Evolutionary conservation across 2,113 vertebrate species (phyloP).

Genomic region (Pteruthius melanotis): DNA sequence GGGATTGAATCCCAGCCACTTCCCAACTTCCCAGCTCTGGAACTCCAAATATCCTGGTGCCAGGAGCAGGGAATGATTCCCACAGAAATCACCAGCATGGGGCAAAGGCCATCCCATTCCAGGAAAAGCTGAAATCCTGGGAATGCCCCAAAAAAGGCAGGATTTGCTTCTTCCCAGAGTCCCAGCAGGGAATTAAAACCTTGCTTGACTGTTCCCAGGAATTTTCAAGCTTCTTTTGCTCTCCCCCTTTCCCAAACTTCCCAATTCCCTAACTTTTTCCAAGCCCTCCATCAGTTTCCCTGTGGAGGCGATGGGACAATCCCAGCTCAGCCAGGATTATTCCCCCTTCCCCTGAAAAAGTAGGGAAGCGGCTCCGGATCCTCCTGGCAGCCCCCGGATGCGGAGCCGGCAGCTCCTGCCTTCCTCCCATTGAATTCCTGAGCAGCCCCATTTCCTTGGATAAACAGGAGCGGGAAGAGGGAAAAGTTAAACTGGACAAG

Average conservation of each 20-base stretch:
- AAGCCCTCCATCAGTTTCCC: neutral
- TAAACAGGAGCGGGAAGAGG: neutral
- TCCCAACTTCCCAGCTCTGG: neutral
- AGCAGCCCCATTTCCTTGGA: neutral
- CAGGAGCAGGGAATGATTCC: neutral
- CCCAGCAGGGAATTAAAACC: neutral
- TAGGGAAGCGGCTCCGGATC: neutral
- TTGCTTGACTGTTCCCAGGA: neutral
- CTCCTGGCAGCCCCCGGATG: neutral
- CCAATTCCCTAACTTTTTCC: neutral
- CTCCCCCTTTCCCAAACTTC: neutral
- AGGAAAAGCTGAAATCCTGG: neutral
- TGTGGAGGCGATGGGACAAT: neutral
- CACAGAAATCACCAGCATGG: fast-evolving
- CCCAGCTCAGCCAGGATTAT: neutral
- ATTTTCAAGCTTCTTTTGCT: neutral
- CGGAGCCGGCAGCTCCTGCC: neutral
- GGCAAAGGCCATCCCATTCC: neutral
- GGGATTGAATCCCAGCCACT: neutral
- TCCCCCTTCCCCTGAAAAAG: neutral
- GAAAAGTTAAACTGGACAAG: neutral
- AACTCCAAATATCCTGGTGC: fast-evolving
- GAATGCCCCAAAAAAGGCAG: neutral
- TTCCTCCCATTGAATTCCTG: neutral
- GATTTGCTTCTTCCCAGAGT: neutral